Base-by-base conservation (phyloP, 2,113 vertebrate species). In the Dipodomys merriami region DNA sequence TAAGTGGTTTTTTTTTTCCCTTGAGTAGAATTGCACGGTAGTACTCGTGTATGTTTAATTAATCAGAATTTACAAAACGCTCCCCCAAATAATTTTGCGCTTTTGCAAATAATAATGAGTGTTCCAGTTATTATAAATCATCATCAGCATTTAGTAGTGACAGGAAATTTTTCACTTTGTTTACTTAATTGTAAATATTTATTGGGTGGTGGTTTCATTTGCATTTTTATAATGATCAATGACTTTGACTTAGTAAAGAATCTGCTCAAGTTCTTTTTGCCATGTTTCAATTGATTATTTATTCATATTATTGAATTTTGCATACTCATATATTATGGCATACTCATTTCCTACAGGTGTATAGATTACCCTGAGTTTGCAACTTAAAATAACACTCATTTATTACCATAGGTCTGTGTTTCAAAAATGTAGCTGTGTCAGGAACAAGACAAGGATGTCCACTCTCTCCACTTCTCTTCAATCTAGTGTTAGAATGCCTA, bases 221-320 rank as follows among this genome's bases (percentile, higher is more conserved):
- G 11, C 23, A 64, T 65, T 92, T 86, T 35, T n/a, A 35, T 78
- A 73, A 86, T 91, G 9, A 69, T 68, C 87, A 72, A 78, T 92
- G 29, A 83, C 72, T 85, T 83, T 71, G 39, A 74, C 11, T 74
- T 62, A 23, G 18, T 71, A 19, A 67, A 90, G 19, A 49, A 33
- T 74, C 74, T 84, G 23, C 35, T 92, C 30, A 79, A 60, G 19
- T 72, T 60, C 39, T 39, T 90, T 90, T 87, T 44, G 4, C 69
- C 87, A 71, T 27, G 57, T 81, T 92, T 53, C 65, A 71, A 60
- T 77, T 57, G 44, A 15, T 49, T 69, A 83, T 78, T 90, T 86
- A 67, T 94, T 89, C 53, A 29, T 82, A 29, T 49, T 93, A 78
- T 77, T 83, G 20, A 18, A 53, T 65, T 89, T 86, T 71, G 49